These are phyloP conservation scores for Sitobion miscanthi DNA, from an alignment of 1,140 invertebrate genomes.

Conservation along the genomic window DNA sequence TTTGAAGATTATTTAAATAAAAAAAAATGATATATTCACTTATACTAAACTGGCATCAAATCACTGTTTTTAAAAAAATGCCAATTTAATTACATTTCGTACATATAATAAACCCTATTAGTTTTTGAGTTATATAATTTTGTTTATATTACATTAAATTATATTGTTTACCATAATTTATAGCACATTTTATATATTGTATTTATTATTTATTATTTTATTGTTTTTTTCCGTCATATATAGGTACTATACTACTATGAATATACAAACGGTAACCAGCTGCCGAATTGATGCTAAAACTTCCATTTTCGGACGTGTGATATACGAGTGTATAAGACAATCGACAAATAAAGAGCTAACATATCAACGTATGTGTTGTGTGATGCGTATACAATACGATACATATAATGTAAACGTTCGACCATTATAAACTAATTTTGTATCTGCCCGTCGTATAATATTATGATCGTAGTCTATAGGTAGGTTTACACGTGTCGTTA, in stretches of 20 bases:
- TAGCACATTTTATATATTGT: too few relatives aligned
- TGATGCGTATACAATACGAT: not conserved
- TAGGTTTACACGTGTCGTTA: not conserved
- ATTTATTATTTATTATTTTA: not conserved
- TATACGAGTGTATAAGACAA: not conserved
- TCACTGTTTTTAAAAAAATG: too few relatives aligned
- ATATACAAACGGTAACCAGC: not conserved
- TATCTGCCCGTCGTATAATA: not conserved
- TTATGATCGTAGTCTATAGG: not conserved
- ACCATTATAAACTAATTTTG: not conserved
- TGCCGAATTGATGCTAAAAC: not conserved
- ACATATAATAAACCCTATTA: not conserved
- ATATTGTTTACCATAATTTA: too few relatives aligned
- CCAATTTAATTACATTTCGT: not conserved
- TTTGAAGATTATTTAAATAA: too few relatives aligned
- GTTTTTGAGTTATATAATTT: not conserved
- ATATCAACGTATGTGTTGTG: not conserved
- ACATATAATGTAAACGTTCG: not conserved
- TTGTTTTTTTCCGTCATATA: not conserved
- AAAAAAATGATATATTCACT: too few relatives aligned
- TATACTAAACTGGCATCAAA: too few relatives aligned
- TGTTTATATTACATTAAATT: too few relatives aligned
- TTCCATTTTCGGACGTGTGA: not conserved
- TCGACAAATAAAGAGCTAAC: not conserved
- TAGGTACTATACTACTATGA: too few relatives aligned